phyloP scores from a whole-genome alignment of 2,113 vertebrate species.

The Pangasianodon hypophthalmus region DNA sequence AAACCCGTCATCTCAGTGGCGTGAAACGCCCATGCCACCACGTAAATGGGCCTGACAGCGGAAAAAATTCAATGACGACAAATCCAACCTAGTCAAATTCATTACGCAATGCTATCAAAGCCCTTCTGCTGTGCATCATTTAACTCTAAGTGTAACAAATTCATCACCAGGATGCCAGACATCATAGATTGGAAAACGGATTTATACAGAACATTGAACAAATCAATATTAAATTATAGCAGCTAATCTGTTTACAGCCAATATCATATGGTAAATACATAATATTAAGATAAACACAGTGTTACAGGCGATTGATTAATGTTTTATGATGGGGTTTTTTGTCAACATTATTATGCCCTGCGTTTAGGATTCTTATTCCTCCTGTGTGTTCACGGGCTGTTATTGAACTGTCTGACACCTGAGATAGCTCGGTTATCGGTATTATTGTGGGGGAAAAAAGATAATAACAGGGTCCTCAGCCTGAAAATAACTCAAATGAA shows the following conservation, averaged over 20 bases:
- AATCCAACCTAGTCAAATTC: slow-evolving; percentile 4
- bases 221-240: slow-evolving; percentile 12
- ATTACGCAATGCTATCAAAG: slow-evolving; percentile 22
- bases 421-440: slow-evolving; percentile 3
- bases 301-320: neutral
- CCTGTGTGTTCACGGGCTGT: slow-evolving; percentile 62
- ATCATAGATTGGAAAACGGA: neutral
- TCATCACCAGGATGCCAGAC: neutral
- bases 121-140: slow-evolving; percentile 21
- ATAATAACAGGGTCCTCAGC: slow-evolving; percentile 11
- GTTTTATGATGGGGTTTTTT: neutral
- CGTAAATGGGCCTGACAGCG: slow-evolving; percentile 54
- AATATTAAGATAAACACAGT: neutral
- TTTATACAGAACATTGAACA: neutral
- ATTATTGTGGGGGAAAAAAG: neutral
- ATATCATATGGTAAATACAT: neutral
- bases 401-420: slow-evolving; percentile 71
- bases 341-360: slow-evolving; percentile 54
- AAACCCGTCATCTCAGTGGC: slow-evolving; percentile 51
- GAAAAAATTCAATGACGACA: slow-evolving; percentile 43
- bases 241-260: neutral
- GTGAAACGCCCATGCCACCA: slow-evolving; percentile 54
- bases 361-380: slow-evolving; percentile 24
- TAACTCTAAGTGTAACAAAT: neutral
- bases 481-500: neutral